Percentiles rank a stretch among this genome's conserved stretches.
Evolutionary conservation across 2,797 vertebrate species (phyloP).

Genomic region (Gallinago stenura): DNA sequence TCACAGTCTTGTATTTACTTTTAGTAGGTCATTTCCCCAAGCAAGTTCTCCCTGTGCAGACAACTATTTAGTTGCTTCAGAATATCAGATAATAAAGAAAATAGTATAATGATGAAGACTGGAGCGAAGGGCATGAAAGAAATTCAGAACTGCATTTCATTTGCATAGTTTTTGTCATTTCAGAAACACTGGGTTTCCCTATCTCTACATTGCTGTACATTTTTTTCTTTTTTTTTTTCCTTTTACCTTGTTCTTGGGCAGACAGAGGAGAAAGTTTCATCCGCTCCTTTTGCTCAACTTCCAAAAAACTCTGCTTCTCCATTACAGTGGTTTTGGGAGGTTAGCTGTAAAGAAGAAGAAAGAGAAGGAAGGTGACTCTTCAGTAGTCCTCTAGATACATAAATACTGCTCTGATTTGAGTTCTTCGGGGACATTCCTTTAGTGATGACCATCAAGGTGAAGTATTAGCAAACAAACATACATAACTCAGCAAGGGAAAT

Average conservation of each 20-base stretch:
- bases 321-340: not conserved
- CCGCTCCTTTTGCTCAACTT: not conserved
- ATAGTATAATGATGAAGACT: not conserved
- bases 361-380: not conserved
- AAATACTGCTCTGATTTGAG: not conserved
- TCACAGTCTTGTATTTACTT: not conserved
- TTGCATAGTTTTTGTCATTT: not conserved
- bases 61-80: not conserved
- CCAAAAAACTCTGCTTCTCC: not conserved
- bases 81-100: not conserved
- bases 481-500: not conserved
- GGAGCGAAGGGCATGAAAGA: not conserved
- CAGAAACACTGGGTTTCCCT: not conserved
- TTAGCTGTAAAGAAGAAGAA: not conserved
- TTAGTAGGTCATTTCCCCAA: not conserved
- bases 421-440: not conserved
- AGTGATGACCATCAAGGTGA: not conserved
- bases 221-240: not conserved
- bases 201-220: not conserved
- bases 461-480: not conserved
- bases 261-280: not conserved
- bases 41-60: not conserved
- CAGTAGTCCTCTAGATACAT: not conserved
- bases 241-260: not conserved
- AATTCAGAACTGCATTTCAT: not conserved